Evolutionary conservation across 2,888 invertebrate genomes (phyloP).

Genomic region (Hirtodrosophila duncani): DNA sequence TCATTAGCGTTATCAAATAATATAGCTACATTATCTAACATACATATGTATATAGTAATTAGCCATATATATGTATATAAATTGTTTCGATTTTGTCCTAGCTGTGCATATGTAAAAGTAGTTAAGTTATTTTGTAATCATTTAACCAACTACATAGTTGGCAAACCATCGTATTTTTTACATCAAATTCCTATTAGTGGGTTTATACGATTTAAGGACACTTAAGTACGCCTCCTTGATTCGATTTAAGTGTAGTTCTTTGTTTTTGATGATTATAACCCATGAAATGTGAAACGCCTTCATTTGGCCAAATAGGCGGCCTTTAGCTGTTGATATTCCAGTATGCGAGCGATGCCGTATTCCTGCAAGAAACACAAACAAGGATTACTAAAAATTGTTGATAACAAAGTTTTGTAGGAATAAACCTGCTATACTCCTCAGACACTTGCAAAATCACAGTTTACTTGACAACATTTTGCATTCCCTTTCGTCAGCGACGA

Average conservation of each 20-base stretch:
- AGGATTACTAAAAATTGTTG: not conserved
- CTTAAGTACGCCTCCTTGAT: slow-evolving; percentile 52
- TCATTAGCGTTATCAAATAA: slow-evolving; percentile 17
- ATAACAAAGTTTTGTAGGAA: no score
- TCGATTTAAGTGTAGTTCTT: slow-evolving; percentile 47
- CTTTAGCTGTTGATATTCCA: slow-evolving; percentile 72
- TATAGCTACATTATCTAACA: slow-evolving; percentile 1
- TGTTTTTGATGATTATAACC: slow-evolving; percentile 6
- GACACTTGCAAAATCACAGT: no score
- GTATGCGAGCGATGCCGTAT: slow-evolving; percentile 72
- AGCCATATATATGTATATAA: not conserved
- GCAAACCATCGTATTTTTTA: not conserved
- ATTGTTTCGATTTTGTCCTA: slow-evolving; percentile 8
- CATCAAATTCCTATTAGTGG: not conserved
- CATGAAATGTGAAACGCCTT: slow-evolving; percentile 7
- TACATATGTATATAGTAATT: not conserved
- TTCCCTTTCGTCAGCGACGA: no score
- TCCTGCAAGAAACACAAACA: slow-evolving; percentile 55
- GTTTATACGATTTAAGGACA: slow-evolving; percentile 49
- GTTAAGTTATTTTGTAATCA: slow-evolving; percentile 2
- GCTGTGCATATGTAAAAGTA: slow-evolving; percentile 13
- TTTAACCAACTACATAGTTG: slow-evolving; percentile 6
- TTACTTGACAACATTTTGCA: no score
- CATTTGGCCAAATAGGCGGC: slow-evolving; percentile 50
- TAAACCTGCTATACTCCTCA: no score